Conservation (phyloP, 2,888 invertebrate genomes). For the Meloe dianella region DNA sequence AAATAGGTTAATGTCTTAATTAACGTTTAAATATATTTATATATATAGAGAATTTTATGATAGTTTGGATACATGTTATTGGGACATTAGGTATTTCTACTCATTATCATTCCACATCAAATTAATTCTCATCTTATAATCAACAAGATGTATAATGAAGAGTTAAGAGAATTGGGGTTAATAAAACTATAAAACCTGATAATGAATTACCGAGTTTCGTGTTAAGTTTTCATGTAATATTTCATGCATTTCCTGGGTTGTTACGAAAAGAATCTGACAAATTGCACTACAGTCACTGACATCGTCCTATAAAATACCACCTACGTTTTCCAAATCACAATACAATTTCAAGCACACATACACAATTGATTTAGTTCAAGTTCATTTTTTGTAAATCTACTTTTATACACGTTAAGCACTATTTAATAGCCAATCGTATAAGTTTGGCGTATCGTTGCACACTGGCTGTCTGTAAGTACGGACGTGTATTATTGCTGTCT, state of each 20-base stretch:
- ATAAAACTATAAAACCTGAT: constrained; percentile 13
- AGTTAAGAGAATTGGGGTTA: not conserved
- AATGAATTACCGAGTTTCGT: constrained; percentile 3
- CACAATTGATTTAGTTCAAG: too few relatives aligned
- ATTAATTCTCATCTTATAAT: not conserved
- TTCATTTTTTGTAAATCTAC: too few relatives aligned
- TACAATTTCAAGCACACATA: too few relatives aligned
- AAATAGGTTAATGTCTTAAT: not conserved
- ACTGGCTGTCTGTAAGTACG: not conserved
- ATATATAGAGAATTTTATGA: too few relatives aligned
- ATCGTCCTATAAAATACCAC: constrained; percentile 11
- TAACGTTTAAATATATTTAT: not conserved
- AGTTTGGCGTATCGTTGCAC: not conserved
- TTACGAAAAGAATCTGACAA: not conserved
- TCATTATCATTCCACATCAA: not conserved
- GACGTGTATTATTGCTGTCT: not conserved
- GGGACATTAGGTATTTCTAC: too few relatives aligned
- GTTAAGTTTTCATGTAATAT: constrained; percentile 12
- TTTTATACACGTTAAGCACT: too few relatives aligned
- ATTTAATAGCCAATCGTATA: too few relatives aligned
- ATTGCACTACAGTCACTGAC: not conserved
- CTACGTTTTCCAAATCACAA: constrained; percentile 9
- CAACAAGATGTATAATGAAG: not conserved
- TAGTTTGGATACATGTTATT: not conserved
- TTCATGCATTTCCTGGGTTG: constrained; percentile 17